Conservation (phyloP, 2,888 invertebrate species). For the Carterocephalus palaemon region DNA sequence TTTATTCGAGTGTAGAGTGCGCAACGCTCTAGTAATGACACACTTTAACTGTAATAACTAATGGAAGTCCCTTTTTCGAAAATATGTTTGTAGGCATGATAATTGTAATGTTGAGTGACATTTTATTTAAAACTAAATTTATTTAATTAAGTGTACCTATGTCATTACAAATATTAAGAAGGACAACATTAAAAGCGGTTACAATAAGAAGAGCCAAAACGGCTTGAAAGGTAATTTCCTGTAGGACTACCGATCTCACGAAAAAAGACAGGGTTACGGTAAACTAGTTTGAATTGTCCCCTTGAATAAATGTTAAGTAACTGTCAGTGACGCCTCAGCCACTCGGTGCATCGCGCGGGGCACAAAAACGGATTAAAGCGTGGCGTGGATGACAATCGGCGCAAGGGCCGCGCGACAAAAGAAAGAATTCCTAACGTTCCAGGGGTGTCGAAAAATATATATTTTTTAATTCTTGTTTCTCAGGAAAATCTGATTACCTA, state of each 20-base stretch:
- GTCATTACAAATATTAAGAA: no score
- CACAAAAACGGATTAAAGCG: slow-evolving; percentile 23
- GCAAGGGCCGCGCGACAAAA: slow-evolving; percentile 37
- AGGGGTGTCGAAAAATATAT: slow-evolving; percentile 43
- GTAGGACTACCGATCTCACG: neutral
- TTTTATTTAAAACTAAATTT: no score
- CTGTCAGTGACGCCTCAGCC: slow-evolving; percentile 14
- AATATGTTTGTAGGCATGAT: no score
- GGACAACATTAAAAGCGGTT: no score
- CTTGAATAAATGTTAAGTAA: slow-evolving; percentile 4
- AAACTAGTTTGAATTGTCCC: slow-evolving; percentile 5
- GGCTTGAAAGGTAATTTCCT: slow-evolving; percentile 1
- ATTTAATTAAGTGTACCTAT: no score
- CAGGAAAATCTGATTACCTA: no score
- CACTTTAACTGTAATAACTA: no score
- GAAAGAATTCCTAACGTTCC: slow-evolving; percentile 43
- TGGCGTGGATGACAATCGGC: slow-evolving; percentile 29
- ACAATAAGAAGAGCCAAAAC: no score
- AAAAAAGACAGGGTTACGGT: neutral
- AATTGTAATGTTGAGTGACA: no score
- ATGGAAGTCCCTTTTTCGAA: no score
- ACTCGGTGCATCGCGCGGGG: slow-evolving; percentile 4
- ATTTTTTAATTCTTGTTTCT: neutral
- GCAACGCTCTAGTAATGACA: no score
- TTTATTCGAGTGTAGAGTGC: no score